phyloP scores from a whole-genome alignment of 1,140 invertebrate species.

The Choristoneura fumiferana region DNA sequence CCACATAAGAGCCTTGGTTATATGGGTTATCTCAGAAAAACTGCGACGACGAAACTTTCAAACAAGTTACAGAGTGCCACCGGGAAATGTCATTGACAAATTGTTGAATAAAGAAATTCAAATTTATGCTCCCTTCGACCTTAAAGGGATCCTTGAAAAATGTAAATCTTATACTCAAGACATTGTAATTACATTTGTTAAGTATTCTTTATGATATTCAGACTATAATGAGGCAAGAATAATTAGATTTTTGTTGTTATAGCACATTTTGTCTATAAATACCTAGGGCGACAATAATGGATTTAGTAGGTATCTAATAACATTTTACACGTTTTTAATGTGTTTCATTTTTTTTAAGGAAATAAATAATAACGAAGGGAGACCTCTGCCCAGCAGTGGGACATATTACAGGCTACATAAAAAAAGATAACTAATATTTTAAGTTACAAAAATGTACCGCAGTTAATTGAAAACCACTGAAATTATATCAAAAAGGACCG shows the following conservation, averaged over 20 bases:
- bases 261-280: too few relatives aligned
- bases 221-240: not conserved
- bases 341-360: too few relatives aligned
- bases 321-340: too few relatives aligned
- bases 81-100: slow-evolving; percentile 31
- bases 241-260: too few relatives aligned
- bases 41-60: slow-evolving; percentile 22
- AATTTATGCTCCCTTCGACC: slow-evolving; percentile 17
- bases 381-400: too few relatives aligned
- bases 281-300: too few relatives aligned
- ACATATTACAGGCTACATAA: too few relatives aligned
- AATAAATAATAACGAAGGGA: too few relatives aligned
- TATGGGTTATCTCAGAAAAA: slow-evolving; percentile 30
- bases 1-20: slow-evolving; percentile 28
- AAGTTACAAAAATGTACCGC: not conserved
- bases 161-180: not conserved
- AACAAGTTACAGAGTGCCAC: slow-evolving; percentile 26
- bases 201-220: not conserved
- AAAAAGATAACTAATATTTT: too few relatives aligned
- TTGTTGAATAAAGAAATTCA: slow-evolving; percentile 23
- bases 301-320: too few relatives aligned
- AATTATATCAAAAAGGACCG: slow-evolving; percentile 8
- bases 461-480: slow-evolving; percentile 15
- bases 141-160: slow-evolving; percentile 4
- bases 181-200: slow-evolving; percentile 9